Evolutionary conservation across 2,113 vertebrate species (phyloP), one percentile per base, ranked within the genome.

Genomic region (Labrus mixtus): DNA sequence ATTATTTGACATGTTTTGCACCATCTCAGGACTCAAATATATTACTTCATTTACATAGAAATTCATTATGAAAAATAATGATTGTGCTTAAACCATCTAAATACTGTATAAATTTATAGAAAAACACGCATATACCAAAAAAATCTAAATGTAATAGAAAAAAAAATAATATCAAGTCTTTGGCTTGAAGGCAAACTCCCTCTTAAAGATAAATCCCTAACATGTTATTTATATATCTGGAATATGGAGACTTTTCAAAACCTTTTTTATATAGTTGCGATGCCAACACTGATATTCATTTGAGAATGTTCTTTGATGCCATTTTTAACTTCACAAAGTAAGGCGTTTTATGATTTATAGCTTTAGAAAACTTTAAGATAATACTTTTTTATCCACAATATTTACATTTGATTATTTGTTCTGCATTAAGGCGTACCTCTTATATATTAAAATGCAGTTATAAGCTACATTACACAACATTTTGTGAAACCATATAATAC

Each of bases 31-130:
- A 63, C 36, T 82, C 79, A 90, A 91, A 93, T 93, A 93, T 92
- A 92, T 93, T 93, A 93, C 62, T 88, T 90, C 50, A 89, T 73
- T 79, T 75, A 87, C 80, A 84, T 84, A 86, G 80, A 90, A 86
- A 84, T 79, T 57, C 68, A 78, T 73, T 82, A 78, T 89, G 64
- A 91, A 90, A 89, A 91, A 88, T 78, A 73, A 66, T 33, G 51
- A 73, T 55, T 68, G 68, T 70, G 60, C 68, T 70, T 36, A 72
- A 80, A 29, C 63, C 13, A 76, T 68, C 19, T 66, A 80, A 77
- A 86, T 87, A 79, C 33, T 66, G 78, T 78, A 64, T 73, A n/a
- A 19, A 53, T 76, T 63, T 70, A 85, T 78, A 85, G 51, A 84
- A 91, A 91, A 89, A 90, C 68, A 79, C 10, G 68, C 56, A 73